Evolutionary conservation across 2,113 vertebrate species (phyloP).

Genomic region (Triplophysa dalaica): DNA sequence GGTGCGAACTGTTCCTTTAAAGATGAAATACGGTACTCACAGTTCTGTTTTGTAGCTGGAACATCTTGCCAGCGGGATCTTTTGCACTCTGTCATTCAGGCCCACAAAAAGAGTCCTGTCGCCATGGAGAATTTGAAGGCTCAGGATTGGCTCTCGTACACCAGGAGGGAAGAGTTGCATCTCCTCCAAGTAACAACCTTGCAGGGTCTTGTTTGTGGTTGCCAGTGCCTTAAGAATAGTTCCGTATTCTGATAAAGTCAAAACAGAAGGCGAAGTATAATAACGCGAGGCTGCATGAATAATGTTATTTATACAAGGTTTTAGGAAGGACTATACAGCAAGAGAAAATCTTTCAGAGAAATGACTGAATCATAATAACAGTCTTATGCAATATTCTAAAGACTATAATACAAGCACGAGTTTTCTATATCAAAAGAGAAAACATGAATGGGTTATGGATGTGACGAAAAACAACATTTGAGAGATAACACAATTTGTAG

Average conservation of each 20-base stretch:
- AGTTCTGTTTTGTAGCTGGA: constrained; percentile 83
- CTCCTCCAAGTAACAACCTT: constrained; percentile 95
- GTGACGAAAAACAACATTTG: too few species aligned
- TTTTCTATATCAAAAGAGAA: too few species aligned
- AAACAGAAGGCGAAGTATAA: constrained; percentile 20
- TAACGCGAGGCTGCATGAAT: background rate
- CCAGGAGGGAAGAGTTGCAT: constrained; percentile 87
- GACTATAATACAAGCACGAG: too few species aligned
- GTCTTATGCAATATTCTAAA: too few species aligned
- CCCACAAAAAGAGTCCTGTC: constrained; percentile 92
- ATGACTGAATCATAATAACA: too few species aligned
- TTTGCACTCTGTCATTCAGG: constrained; percentile 84
- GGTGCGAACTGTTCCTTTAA: too few species aligned
- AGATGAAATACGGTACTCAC: constrained; percentile 72
- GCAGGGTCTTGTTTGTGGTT: constrained; percentile 86
- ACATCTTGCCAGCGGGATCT: constrained; percentile 93
- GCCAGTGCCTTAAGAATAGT: constrained; percentile 95
- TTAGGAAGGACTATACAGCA: background rate
- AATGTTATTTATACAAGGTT: constrained; percentile 1
- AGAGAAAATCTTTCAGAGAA: too few species aligned
- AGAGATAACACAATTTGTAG: too few species aligned
- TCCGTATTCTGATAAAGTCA: constrained; percentile 82
- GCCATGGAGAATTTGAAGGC: constrained; percentile 92
- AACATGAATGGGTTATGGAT: too few species aligned
- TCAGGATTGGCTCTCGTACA: constrained; percentile 85